Evolutionary conservation across 2,113 vertebrate genomes (phyloP), one percentile per base, ranked within the genome.

Genomic region (Pelvicachromis taeniatus): DNA sequence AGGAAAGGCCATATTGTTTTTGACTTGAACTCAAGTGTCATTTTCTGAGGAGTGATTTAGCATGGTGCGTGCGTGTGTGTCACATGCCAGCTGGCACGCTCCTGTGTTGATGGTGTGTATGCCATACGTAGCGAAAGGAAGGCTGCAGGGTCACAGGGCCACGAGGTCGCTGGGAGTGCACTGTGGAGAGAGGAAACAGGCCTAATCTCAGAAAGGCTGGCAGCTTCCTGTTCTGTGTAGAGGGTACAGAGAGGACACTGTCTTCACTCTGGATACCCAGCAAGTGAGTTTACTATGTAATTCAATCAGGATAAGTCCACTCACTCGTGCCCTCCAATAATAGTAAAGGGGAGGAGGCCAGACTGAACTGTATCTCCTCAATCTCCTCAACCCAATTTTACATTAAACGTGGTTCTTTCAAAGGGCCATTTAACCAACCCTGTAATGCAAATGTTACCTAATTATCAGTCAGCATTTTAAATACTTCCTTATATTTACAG

Each of bases 141-240:
- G 92, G 92, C 89, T 82, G 55, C 77, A 26, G 83, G 94, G 95
- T 95, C 89, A 73, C 63, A n/a, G 87, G 93, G 93, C 91, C 92
- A 88, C 21, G 4, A 90, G 95, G 94, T 96, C 91, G 40, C 86
- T 7, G 80, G 87, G 95, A 96, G 95, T 95, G 90, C 94, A 93
- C 84, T 9, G 82, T 5, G 73, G 87, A 89, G 93, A 95, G 87
- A 95, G 95, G 96, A 96, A 96, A 93, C 94, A 94, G 93, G 91
- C 89, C 90, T 95, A 95, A 96, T 96, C 95, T 93, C 89, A 89
- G 92, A 94, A 59, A 96, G 93, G 95, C 95, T 96, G 95, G 96
- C 94, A 95, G 93, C 93, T 96, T 96, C 95, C 95, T 96, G 95
- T 85, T 91, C 92, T 90, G 87, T 90, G 89, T 58, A 83, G 86